Evolutionary conservation across 2,797 vertebrate genomes (phyloP).

Genomic region (Pachyuromys duprasi): DNA sequence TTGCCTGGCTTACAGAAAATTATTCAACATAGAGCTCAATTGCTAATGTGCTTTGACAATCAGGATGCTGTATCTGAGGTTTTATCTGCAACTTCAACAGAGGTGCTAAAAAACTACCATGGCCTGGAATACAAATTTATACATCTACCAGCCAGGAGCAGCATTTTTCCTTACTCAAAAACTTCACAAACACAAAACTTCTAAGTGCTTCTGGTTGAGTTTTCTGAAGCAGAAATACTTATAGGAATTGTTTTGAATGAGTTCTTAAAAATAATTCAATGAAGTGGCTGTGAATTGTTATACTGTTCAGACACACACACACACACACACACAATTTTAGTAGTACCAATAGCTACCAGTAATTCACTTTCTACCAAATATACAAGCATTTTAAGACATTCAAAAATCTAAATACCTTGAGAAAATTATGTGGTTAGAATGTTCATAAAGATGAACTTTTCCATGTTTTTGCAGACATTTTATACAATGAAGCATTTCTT

Average conservation of each 20-base stretch:
- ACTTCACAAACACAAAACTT: constrained; percentile 27
- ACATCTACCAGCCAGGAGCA: background rate
- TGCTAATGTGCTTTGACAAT: constrained; percentile 72
- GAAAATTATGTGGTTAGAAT: constrained; percentile 49
- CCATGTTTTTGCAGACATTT: constrained; percentile 54
- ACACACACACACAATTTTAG: background rate
- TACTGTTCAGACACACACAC: background rate
- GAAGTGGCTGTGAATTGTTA: background rate
- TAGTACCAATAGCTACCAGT: background rate
- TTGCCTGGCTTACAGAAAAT: constrained; percentile 65
- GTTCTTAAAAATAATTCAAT: constrained; percentile 9
- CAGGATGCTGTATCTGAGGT: constrained; percentile 44
- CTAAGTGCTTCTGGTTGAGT: background rate
- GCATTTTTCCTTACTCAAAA: constrained; percentile 7
- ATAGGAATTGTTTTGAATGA: background rate
- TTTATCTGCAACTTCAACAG: constrained; percentile 64
- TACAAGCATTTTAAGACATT: background rate
- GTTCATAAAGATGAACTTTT: constrained; percentile 59
- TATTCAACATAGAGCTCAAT: constrained; percentile 71
- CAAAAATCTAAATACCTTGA: constrained; percentile 61
- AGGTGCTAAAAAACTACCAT: constrained; percentile 58
- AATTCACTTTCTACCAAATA: constrained; percentile 37
- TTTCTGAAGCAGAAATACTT: constrained; percentile 1
- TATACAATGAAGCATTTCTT: constrained; percentile 64
- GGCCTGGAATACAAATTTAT: constrained; percentile 68